Evolutionary conservation across 92 coral and sea anemone species (phyloP).

Genomic region (Montipora capitata): DNA sequence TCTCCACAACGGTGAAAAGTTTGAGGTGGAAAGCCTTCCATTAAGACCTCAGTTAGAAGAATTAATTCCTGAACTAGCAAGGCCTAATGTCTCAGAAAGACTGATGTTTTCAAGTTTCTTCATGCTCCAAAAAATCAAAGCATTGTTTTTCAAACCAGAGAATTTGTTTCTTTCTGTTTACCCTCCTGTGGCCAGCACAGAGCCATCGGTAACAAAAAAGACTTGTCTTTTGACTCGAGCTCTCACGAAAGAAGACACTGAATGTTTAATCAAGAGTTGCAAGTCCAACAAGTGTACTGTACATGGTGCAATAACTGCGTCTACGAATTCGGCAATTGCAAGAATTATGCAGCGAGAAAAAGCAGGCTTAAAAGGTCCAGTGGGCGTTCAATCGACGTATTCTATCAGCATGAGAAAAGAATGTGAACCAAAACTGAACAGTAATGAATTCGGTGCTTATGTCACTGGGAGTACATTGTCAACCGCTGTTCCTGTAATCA

Average conservation of each 20-base stretch:
- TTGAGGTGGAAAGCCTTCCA: conserved; percentile 42
- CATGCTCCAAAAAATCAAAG: conserved; percentile 10
- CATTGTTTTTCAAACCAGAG: conserved; percentile 30
- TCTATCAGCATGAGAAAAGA: conserved; percentile 44
- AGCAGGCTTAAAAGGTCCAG: neutral
- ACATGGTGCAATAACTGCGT: conserved; percentile 64
- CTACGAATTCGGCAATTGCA: conserved; percentile 47
- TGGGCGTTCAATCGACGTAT: conserved; percentile 27
- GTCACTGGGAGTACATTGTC: conserved; percentile 22
- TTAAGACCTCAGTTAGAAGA: conserved; percentile 31
- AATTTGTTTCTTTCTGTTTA: conserved; percentile 31
- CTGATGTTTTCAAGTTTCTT: conserved; percentile 24
- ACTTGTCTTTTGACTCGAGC: conserved; percentile 42
- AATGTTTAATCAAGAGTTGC: conserved; percentile 25
- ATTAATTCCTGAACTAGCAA: conserved; percentile 1
- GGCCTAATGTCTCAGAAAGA: conserved; percentile 22
- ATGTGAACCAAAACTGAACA: conserved; percentile 37
- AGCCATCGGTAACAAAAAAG: conserved; percentile 48
- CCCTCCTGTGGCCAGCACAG: conserved; percentile 41
- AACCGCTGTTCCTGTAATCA: conserved; percentile 16
- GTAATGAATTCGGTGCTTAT: conserved; percentile 36
- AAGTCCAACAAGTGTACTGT: conserved; percentile 62
- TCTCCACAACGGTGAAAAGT: conserved; percentile 32
- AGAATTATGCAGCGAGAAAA: conserved; percentile 25
- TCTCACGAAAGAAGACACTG: conserved; percentile 55